These are phyloP conservation scores for Chymomyza caudatula DNA, from an alignment of 2,888 invertebrate genomes.

Conservation along the genomic window DNA sequence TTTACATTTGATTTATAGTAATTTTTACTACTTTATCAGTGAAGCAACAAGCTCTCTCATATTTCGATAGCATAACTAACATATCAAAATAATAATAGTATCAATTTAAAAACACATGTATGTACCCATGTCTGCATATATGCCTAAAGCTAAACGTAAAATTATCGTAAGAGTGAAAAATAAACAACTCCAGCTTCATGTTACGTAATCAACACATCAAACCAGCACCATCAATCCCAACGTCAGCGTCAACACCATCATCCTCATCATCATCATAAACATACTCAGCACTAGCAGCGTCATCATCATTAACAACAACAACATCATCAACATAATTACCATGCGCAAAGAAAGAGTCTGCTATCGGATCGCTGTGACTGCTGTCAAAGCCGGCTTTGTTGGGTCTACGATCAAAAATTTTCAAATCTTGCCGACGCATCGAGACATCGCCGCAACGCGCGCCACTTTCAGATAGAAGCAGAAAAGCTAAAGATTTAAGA, in stretches of 20 bases:
- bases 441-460: background rate
- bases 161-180: background rate
- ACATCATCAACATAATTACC: background rate
- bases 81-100: background rate
- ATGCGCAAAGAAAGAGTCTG: background rate
- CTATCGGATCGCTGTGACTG: background rate
- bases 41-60: background rate
- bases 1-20: too few relatives aligned
- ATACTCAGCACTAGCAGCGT: constrained; percentile 1
- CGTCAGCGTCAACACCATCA: background rate
- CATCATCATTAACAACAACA: background rate
- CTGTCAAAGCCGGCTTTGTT: background rate
- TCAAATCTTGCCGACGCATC: background rate
- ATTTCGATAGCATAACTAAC: background rate
- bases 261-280: background rate
- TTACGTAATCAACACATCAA: background rate
- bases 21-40: too few relatives aligned
- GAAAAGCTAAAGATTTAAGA: background rate
- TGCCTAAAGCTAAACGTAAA: background rate
- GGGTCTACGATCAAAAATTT: background rate
- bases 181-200: background rate
- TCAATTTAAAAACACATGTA: background rate
- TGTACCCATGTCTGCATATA: background rate
- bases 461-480: background rate
- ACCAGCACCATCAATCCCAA: background rate